Base-by-base conservation (phyloP, 1,140 invertebrate species). In the Octopus sinensis region DNA sequence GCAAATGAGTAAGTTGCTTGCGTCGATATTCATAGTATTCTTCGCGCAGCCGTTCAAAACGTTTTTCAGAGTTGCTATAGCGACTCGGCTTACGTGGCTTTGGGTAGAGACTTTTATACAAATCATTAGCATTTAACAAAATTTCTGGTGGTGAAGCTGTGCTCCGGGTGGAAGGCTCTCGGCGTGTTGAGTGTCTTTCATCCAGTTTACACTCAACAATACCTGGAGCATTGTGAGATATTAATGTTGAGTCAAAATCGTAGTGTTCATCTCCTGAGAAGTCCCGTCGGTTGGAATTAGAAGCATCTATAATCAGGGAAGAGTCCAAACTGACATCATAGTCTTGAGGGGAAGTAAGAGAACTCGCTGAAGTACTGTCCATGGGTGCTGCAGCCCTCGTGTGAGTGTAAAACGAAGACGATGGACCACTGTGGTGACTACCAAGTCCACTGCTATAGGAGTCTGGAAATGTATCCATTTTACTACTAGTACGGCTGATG, bases 241-340 rank as follows among this genome's bases (percentile, higher is more conserved):
- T 17, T 23, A 73, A 73, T 43, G 1, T 43, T 12, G 91, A 94
- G 90, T 97, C 96, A 91, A 97, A 98, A 91, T 98, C 96, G 91
- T 98, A 98, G 90, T 98, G 96, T 76, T 96, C 96, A 90, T 98
- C 97, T 71, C 97, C 96, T 86, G 96, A 97, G 80, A 95, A 93
- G 90, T 97, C 96, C 12, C 94, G 87, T 53, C 79, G 87, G 79
- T 83, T 85, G 83, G 77, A 80, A 75, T 76, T 53, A 81, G 76
- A 81, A 17, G 76, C 80, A 83, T 85, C 83, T 81, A 83, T 83
- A 77, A 84, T 84, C 53, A 82, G 84, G 51, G 84, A 84, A 30
- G 84, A 87, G 77, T 89, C 87, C 79, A 86, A 83, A 80, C 86
- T 88, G 4, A 84, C 73, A 79, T 89, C 86, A 68, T 86, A 84